phyloP scores from a whole-genome alignment of 2,113 vertebrate genomes.

The Osmerus eperlanus region DNA sequence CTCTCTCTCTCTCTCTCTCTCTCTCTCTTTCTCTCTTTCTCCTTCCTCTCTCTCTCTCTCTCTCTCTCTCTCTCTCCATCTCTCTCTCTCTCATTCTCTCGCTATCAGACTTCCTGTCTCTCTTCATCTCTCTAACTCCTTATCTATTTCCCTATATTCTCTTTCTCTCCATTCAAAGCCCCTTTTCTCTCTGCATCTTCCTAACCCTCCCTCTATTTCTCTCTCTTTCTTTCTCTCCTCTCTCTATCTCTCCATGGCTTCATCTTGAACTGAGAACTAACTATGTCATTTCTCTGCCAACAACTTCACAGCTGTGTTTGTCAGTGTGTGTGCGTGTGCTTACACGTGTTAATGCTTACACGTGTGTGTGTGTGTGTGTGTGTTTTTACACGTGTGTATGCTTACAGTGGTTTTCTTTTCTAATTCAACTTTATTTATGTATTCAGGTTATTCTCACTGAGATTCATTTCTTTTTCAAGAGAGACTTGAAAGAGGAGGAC shows the following conservation, averaged over 20 bases:
- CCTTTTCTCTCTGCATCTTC: too few species aligned
- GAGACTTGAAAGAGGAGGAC: too few species aligned
- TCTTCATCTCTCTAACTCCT: background rate
- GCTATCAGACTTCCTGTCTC: background rate
- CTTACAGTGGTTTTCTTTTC: background rate
- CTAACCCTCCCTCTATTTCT: background rate
- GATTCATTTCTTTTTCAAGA: background rate
- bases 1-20: too few species aligned
- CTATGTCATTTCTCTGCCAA: background rate
- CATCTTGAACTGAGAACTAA: background rate
- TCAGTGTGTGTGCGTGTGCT: background rate
- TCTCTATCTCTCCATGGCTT: background rate
- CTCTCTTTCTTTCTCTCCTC: background rate
- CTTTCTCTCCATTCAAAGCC: background rate
- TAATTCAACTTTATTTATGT: background rate
- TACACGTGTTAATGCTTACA: background rate
- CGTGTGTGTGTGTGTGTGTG: background rate
- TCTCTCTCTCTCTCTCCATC: too few species aligned
- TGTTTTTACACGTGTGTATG: background rate
- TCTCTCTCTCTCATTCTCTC: too few species aligned
- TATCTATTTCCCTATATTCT: background rate
- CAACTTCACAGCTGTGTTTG: constrained; percentile 6
- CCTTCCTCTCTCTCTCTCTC: background rate
- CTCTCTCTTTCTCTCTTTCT: too few species aligned
- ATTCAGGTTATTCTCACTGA: background rate